Base-by-base conservation (phyloP, 23 tunicate genomes). In the Ciona savignyi region DNA sequence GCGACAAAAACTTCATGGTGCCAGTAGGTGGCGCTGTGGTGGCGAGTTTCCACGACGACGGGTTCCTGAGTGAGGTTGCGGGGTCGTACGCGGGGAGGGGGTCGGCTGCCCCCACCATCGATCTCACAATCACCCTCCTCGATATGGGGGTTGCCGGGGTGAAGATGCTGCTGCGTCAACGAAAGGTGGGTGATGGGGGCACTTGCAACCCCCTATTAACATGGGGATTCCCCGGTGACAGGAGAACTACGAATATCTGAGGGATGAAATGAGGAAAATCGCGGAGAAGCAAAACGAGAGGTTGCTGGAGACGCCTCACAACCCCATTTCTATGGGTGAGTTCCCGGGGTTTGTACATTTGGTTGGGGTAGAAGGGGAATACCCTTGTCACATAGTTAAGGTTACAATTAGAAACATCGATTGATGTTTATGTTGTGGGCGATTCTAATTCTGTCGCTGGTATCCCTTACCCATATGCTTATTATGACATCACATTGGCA, bases 21-120 rank as follows among this genome's bases (percentile, higher is more conserved):
- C 99, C 99, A 0, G 99, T 95, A 2, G 99, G 96, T 35, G 99
- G 99, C 27, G 90, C 99, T 3, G 62, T 95, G 1, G 82, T 95
- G 23, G 88, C 83, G 4, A 56, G 79, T 61, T 72, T 73, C 49
- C 61, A 71, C 29, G 71, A 70, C 2, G 75, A 73, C 1, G 70
- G 60, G 49, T 80, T 81, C 51, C 72, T 77, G 23, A 35, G 69
- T 21, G 66, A 80, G 71, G 81, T 95, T 31, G 99, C 99, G 3
- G 34, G 77, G 2, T 88, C 95, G 30, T 95, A 95, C 63, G 96
- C 99, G n/a, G 99, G 99, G 23, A 72, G 99, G 4, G 99, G 92
- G 23, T 88, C 92, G 23, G 86, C 90, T 27, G 70, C 92, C 19
- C 99, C 99, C 11, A 84, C 95, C 1, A 72, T 95, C 65, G 99